Evolutionary conservation across 2,888 invertebrate genomes (phyloP).

Genomic region (Rotaria magnacalcarata): DNA sequence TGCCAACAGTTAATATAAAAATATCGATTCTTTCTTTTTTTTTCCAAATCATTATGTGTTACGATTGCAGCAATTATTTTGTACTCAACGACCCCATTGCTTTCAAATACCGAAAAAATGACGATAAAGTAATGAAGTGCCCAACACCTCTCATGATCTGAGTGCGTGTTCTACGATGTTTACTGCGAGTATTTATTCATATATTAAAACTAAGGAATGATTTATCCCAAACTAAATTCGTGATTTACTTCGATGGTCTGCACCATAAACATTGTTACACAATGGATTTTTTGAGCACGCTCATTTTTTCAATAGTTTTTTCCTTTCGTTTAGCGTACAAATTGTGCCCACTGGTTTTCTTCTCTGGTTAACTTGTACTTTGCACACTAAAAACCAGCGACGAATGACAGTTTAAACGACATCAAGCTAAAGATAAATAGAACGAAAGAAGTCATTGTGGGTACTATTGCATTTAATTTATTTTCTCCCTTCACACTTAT

Average conservation of each 20-base stretch:
- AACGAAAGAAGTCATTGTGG: not conserved
- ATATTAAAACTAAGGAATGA: not conserved
- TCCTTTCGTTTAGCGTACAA: not conserved
- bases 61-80: not conserved
- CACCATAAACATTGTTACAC: no score
- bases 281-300: no score
- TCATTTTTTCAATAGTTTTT: not conserved
- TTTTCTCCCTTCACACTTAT: not conserved
- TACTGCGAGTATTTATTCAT: not conserved
- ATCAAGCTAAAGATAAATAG: not conserved
- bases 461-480: not conserved
- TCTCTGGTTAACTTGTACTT: not conserved
- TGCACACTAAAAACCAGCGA: not conserved
- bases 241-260: no score
- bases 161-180: not conserved
- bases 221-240: not conserved
- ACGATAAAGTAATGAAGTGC: no score
- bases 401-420: not conserved
- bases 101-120: no score
- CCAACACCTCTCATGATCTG: not conserved
- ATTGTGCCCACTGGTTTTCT: not conserved
- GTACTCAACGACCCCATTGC: not conserved
- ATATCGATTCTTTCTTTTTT: no score
- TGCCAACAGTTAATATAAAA: no score
- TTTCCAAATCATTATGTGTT: no score